Conservation (phyloP, 2,113 vertebrate species). For the Pelecanoides urinatrix region DNA sequence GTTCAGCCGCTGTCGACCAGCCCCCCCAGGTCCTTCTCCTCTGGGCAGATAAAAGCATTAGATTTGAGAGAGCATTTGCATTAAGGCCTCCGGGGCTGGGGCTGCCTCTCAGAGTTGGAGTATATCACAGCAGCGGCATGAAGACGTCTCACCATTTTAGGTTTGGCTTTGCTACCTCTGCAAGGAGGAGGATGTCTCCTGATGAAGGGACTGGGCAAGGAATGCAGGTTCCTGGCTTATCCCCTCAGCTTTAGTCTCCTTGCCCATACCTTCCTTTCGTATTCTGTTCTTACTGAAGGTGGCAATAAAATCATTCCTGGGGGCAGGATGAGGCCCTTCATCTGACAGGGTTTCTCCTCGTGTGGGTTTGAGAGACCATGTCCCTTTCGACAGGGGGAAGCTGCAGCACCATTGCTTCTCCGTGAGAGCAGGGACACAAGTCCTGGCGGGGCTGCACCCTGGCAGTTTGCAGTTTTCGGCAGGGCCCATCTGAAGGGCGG, state of each 20-base stretch:
- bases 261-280: background rate
- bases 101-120: background rate
- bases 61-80: background rate
- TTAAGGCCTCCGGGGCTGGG: background rate
- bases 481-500: background rate
- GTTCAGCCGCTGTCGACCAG: no score
- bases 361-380: background rate
- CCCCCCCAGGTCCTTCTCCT: no score
- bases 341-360: background rate
- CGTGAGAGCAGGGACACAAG: background rate
- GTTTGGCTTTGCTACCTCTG: background rate
- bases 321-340: background rate
- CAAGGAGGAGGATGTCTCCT: background rate
- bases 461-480: background rate
- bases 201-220: background rate
- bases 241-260: background rate
- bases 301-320: background rate
- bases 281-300: background rate
- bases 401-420: background rate
- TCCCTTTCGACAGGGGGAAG: background rate
- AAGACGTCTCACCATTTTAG: background rate
- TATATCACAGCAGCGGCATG: rapidly evolving
- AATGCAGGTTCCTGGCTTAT: background rate
- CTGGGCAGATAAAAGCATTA: background rate
- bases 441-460: background rate